Conservation (phyloP, 2,113 vertebrate genomes). For the Orcinus orca region DNA sequence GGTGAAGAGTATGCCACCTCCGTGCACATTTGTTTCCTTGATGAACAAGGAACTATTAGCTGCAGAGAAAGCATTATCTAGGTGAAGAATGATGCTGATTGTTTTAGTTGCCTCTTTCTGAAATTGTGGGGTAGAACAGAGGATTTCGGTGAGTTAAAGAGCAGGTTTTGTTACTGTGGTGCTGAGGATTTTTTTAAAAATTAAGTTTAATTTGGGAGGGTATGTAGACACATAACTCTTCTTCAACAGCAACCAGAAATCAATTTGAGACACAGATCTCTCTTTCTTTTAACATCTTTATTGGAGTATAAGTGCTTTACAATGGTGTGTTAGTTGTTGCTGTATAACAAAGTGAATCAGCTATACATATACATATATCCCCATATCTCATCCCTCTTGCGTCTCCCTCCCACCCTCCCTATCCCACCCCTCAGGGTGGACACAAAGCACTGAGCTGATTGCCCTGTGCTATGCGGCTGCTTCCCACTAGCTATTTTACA, state of each 20-base stretch:
- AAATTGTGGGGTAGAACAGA: slow-evolving; percentile 54
- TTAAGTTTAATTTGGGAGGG: not conserved
- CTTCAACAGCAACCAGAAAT: slow-evolving; percentile 34
- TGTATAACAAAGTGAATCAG: no score
- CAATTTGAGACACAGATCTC: slow-evolving; percentile 23
- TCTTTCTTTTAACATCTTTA: not conserved
- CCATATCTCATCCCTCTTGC: no score
- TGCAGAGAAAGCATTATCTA: slow-evolving; percentile 80
- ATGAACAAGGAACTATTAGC: slow-evolving; percentile 87
- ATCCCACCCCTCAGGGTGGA: no score
- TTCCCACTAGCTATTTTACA: no score
- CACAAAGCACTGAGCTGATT: no score
- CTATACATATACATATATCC: no score
- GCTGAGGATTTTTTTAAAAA: not conserved
- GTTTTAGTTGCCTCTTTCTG: slow-evolving; percentile 71
- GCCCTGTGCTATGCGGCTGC: no score
- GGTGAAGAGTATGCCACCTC: slow-evolving; percentile 81
- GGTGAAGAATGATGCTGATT: slow-evolving; percentile 79
- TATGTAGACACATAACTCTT: not conserved
- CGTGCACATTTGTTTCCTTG: slow-evolving; percentile 83
- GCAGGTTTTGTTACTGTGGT: not conserved
- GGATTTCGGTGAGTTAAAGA: not conserved
- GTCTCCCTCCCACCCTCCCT: no score
- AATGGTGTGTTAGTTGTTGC: no score
- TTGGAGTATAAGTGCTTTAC: no score